Percentiles rank a stretch among this genome's conserved stretches.
These are phyloP conservation scores for Oikopleura vanhoeffeni DNA, from an alignment of 23 tunicate genomes.

Conservation along the genomic window DNA sequence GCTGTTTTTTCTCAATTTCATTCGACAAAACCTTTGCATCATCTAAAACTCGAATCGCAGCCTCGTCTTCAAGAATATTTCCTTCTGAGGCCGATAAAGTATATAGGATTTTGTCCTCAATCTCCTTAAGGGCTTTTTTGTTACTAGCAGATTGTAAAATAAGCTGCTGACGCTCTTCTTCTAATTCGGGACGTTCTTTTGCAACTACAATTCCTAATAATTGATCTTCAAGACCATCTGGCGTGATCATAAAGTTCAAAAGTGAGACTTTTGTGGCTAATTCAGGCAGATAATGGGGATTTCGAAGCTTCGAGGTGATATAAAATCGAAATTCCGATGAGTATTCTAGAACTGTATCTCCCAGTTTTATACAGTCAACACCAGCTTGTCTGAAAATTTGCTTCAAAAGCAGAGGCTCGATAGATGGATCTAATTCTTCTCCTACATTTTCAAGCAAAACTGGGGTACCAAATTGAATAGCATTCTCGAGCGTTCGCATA, in stretches of 20 bases:
- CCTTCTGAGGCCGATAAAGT: constrained; percentile 95
- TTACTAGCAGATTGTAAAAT: constrained; percentile 82
- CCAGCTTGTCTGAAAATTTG: constrained; percentile 91
- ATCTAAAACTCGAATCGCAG: constrained; percentile 76
- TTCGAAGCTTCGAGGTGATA: constrained; percentile 93
- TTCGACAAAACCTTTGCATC: constrained; percentile 78
- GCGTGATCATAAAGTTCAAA: constrained; percentile 96
- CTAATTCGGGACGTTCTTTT: constrained; percentile 93
- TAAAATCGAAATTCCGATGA: constrained; percentile 71
- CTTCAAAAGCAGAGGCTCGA: constrained; percentile 81
- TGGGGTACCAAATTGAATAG: constrained; percentile 88
- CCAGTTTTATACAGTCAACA: constrained; percentile 63
- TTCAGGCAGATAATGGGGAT: constrained; percentile 94
- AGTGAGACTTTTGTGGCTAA: constrained; percentile 93
- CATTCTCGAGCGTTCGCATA: constrained; percentile 91
- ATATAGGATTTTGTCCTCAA: constrained; percentile 87
- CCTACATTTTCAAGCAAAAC: constrained; percentile 81
- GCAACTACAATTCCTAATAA: constrained; percentile 94
- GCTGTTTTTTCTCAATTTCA: constrained; percentile 89
- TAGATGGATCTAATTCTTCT: constrained; percentile 88
- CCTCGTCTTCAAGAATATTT: constrained; percentile 89
- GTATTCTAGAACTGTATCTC: constrained; percentile 90
- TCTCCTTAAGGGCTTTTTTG: constrained; percentile 86
- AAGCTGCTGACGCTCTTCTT: constrained; percentile 76
- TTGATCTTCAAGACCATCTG: constrained; percentile 92